Evolutionary conservation across 2,113 vertebrate genomes (phyloP), one percentile per base, ranked within the genome.

Genomic region (Smithornis capensis): DNA sequence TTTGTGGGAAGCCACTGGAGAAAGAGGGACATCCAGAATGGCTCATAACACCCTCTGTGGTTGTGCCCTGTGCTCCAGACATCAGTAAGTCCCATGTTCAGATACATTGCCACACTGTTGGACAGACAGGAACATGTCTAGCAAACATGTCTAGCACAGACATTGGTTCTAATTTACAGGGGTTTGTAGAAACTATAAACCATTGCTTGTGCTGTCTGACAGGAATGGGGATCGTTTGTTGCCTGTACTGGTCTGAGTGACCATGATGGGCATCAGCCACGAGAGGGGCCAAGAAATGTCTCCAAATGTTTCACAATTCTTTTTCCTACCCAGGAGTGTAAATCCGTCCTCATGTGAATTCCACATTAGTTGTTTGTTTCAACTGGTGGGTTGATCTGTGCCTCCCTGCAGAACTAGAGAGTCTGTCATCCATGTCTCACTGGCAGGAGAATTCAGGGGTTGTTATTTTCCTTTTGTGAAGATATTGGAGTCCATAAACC

Each of bases 121-220:
- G 33, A 47, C 42, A 81, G 89, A 24, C 19, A 35, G 19, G 19
- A 77, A 42, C 0, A 1, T 1, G 3, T 29, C 23, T 47, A 45
- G 47, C 19, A 45, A 77, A 42, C 0, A 1, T 1, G 3, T 29
- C 23, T 47, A 45, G 47, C 19, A 45, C 2, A 3, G 12, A 49
- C 22, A 21, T 4, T 64, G 60, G 21, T 90, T 81, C 29, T 31
- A 15, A 6, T 65, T 50, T 80, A 25, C 18, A 27, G 57, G 12
- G 28, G 2, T 49, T 80, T 86, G 22, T 14, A 47, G 68, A 83
- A 70, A 22, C 14, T 12, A 10, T 57, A 67, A 42, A 22, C 37
- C 17, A 8, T 22, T 29, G 16, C 38, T 82, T 47, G 38, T 78
- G 47, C 42, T 64, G 23, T 69, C 53, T 78, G 83, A 63, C 24